A percentile compares a stretch with the other conserved stretches of the same genome.
Evolutionary conservation across 2,888 invertebrate species (phyloP).

Genomic region (Pandemis cinnamomeana): DNA sequence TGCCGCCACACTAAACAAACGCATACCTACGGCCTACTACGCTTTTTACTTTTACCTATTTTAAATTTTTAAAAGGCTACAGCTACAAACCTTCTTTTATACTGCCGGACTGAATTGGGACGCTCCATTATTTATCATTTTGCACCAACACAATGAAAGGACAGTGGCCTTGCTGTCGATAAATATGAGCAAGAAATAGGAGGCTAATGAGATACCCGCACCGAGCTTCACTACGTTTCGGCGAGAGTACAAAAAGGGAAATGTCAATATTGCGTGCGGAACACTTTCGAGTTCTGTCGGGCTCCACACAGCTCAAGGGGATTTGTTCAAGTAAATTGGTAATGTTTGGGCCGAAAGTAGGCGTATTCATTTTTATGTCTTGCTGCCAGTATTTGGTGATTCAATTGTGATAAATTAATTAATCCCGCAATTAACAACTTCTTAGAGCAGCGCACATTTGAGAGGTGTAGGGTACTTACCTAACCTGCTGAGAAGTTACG

Average conservation of each 20-base stretch:
- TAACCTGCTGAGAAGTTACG: background rate
- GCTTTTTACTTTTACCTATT: constrained; percentile 58
- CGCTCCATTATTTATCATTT: constrained; percentile 58
- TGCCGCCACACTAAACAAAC: constrained; percentile 60
- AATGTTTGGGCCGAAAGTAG: constrained; percentile 16
- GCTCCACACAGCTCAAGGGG: constrained; percentile 18
- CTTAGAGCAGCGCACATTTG: background rate
- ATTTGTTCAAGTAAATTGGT: constrained; percentile 36
- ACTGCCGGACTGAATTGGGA: constrained; percentile 41
- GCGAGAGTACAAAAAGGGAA: constrained; percentile 56
- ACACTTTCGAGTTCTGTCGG: constrained; percentile 17
- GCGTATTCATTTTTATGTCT: constrained; percentile 21
- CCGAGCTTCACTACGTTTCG: constrained; percentile 21
- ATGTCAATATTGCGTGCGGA: constrained; percentile 67
- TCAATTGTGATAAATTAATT: constrained; percentile 12
- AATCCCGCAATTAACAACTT: background rate
- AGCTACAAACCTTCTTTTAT: constrained; percentile 47
- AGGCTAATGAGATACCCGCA: constrained; percentile 42
- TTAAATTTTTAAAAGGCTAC: constrained; percentile 55
- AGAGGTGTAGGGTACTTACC: background rate
- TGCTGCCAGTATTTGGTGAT: constrained; percentile 19
- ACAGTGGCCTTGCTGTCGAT: constrained; percentile 45
- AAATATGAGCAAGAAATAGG: constrained; percentile 57
- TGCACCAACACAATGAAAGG: constrained; percentile 25
- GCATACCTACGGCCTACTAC: constrained; percentile 47